Evolutionary conservation across 1,140 invertebrate species (phyloP).

Genomic region (Drosophila leontia): DNA sequence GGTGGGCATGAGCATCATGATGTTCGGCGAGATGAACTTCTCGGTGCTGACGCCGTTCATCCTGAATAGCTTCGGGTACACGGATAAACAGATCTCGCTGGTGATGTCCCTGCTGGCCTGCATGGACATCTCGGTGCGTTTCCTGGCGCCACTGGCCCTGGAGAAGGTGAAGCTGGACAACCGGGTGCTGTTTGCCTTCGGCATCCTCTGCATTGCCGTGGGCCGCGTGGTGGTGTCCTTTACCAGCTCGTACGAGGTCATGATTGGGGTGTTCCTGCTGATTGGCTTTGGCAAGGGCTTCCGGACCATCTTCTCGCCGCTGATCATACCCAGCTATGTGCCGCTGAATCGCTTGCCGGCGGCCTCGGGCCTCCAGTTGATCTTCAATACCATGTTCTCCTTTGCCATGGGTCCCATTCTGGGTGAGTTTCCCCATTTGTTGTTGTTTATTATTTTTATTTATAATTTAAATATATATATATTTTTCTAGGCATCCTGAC

Average conservation of each 20-base stretch:
- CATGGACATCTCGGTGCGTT: slow-evolving; percentile 87
- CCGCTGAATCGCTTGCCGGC: slow-evolving; percentile 87
- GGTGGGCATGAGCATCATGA: slow-evolving; percentile 88
- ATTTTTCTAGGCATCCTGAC: slow-evolving; percentile 59
- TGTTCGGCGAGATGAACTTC: slow-evolving; percentile 90
- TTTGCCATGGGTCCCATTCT: slow-evolving; percentile 87
- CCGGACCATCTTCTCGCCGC: slow-evolving; percentile 89
- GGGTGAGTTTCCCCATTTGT: slow-evolving; percentile 84
- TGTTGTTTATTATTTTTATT: too few relatives aligned
- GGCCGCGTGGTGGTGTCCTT: slow-evolving; percentile 85
- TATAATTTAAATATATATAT: background rate
- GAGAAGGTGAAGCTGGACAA: slow-evolving; percentile 88
- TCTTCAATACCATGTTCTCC: slow-evolving; percentile 88
- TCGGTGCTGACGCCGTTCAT: slow-evolving; percentile 89
- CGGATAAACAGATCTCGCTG: slow-evolving; percentile 86
- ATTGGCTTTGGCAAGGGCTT: slow-evolving; percentile 90
- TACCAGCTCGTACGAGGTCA: slow-evolving; percentile 59
- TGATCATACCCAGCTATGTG: slow-evolving; percentile 89
- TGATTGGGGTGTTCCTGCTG: slow-evolving; percentile 67
- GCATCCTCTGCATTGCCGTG: slow-evolving; percentile 87
- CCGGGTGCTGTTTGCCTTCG: slow-evolving; percentile 88
- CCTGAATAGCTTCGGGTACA: slow-evolving; percentile 87
- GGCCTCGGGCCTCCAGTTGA: slow-evolving; percentile 88
- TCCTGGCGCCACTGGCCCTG: slow-evolving; percentile 87
- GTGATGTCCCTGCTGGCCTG: slow-evolving; percentile 88